Percentiles rank a stretch among this genome's conserved stretches.
These are phyloP conservation scores for Ephestia elutella DNA, from an alignment of 1,140 invertebrate species.

Conservation along the genomic window DNA sequence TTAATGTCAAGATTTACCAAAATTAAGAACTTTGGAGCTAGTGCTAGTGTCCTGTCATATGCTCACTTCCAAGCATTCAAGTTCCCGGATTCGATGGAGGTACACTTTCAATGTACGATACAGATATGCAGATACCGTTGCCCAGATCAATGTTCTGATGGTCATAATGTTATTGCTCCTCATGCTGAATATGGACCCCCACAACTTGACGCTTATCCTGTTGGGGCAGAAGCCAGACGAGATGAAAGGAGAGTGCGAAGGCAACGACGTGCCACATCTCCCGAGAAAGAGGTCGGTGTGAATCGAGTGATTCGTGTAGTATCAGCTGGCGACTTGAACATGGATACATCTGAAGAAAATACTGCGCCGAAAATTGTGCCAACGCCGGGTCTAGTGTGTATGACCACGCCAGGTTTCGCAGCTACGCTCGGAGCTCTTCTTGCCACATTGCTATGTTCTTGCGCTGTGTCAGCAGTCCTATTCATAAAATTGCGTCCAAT, in stretches of 20 bases:
- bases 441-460: slow-evolving; percentile 86
- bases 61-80: slow-evolving; percentile 97
- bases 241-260: slow-evolving; percentile 83
- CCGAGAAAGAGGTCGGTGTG: slow-evolving; percentile 86
- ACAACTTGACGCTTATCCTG: slow-evolving; percentile 80
- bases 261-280: slow-evolving; percentile 76
- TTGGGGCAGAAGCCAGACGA: slow-evolving; percentile 78
- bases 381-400: slow-evolving; percentile 87
- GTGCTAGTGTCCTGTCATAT: slow-evolving; percentile 92
- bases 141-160: slow-evolving; percentile 89
- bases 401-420: slow-evolving; percentile 93
- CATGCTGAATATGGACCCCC: slow-evolving; percentile 82
- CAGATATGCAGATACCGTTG: slow-evolving; percentile 95
- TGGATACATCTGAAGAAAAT: slow-evolving; percentile 82
- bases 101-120: slow-evolving; percentile 96
- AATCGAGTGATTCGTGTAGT: slow-evolving; percentile 90
- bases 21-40: slow-evolving; percentile 95
- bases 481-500: slow-evolving; percentile 85
- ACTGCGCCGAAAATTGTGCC: slow-evolving; percentile 80
- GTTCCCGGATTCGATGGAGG: slow-evolving; percentile 97
- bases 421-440: slow-evolving; percentile 87
- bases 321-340: slow-evolving; percentile 86
- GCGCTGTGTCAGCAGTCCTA: slow-evolving; percentile 87
- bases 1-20: slow-evolving; percentile 95
- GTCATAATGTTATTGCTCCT: slow-evolving; percentile 70